A percentile compares a stretch with the other conserved stretches of the same genome.
phyloP scores from a whole-genome alignment of 2,888 invertebrate genomes.

The Phasia obesa region DNA sequence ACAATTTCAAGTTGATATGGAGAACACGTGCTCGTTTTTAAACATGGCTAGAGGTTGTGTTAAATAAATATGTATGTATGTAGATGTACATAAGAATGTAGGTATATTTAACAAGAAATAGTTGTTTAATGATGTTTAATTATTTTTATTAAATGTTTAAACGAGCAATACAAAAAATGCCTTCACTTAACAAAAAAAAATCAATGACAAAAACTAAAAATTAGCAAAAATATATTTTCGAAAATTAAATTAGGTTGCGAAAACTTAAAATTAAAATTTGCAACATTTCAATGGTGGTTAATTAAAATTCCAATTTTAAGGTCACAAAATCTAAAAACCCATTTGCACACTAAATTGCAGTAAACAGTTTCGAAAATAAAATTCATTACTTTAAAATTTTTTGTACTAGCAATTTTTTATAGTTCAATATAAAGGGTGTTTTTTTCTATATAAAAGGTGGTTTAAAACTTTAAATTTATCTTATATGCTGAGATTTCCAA shows the following conservation, averaged over 20 bases:
- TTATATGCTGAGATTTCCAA: no score
- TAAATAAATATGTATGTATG: no score
- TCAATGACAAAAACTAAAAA: conserved; percentile 47
- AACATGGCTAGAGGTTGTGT: conserved; percentile 22
- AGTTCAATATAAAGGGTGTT: no score
- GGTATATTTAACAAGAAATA: conserved; percentile 18
- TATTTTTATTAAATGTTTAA: conserved; percentile 36
- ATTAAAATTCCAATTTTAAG: conserved; percentile 30
- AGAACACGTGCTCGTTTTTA: conserved; percentile 62
- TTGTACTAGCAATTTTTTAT: no score
- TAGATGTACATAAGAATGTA: neutral
- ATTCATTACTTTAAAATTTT: no score
- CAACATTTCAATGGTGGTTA: neutral
- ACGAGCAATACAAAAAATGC: conserved; percentile 6
- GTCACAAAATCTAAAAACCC: conserved; percentile 43
- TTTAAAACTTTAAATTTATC: no score
- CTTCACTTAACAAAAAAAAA: conserved; percentile 1
- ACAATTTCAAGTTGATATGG: conserved; percentile 45
- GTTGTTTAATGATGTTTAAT: conserved; percentile 43
- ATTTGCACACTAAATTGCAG: no score
- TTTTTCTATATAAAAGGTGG: no score
- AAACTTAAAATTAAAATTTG: neutral
- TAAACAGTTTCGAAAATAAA: no score
- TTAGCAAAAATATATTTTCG: conserved; percentile 17
- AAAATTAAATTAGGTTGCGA: conserved; percentile 1